Evolutionary conservation across 2,113 vertebrate species (phyloP), one percentile per base, ranked within the genome.

Genomic region (Myotis yumanensis): DNA sequence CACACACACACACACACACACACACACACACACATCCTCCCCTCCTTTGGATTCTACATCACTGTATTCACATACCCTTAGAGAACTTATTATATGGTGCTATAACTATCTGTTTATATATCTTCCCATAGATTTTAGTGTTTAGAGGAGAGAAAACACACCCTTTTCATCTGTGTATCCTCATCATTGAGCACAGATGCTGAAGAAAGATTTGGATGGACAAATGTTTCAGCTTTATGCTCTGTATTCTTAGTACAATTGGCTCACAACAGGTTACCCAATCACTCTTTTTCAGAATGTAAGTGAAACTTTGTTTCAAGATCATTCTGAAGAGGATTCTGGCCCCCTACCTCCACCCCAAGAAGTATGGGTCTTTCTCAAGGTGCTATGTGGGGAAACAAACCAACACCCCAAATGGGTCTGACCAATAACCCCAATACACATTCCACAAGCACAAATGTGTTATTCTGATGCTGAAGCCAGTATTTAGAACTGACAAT

Each of bases 51-150:
- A 62, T 95, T 90, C 59, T 57, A 51, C 15, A 40, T 79, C 52
- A 22, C 54, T 71, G 10, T 83, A 43, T 79, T 90, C 90, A 75
- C 9, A 16, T 75, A 81, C 80, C 32, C 71, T 85, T 69, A 69
- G 25, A 83, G 54, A 51, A 66, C 43, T 71, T 86, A 73, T 37
- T 73, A 35, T 22, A 62, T 22, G 37, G 37, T 35, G n/a, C 30
- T 89, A n/a, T 95, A 95, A 86, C 90, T 86, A 83, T 95, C 80
- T 95, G 59, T 93, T 95, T 91, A 91, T 93, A 12, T 83, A 51
- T 52, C 77, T 95, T 95, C 64, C 73, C 89, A 89, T 57, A 95
- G 73, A 94, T 89, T 95, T 96, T 92, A 75, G 37, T 73, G 83
- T 57, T 86, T 83, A 20, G 20, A 95, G 35, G 88, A 92, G 79